Base-by-base conservation (phyloP, 2,113 vertebrate genomes). In the Tragelaphus imberbis region DNA sequence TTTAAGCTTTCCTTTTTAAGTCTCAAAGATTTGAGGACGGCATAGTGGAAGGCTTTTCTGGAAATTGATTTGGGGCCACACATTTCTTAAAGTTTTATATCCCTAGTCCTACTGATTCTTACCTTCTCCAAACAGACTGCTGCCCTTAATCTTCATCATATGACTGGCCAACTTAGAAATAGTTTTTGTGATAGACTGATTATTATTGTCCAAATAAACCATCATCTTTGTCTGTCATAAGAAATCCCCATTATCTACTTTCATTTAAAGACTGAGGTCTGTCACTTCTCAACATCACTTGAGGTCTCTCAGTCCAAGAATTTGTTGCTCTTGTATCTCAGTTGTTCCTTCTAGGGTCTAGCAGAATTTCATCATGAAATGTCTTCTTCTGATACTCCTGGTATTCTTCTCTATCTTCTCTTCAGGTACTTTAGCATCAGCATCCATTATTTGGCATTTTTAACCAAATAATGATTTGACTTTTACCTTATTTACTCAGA, bases 401-500 rank as follows among this genome's bases (percentile, higher is more conserved):
- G 30, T 19, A 49, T 30, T 92, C 85, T 91, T 53, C 30, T 27
- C n/a, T 27, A 21, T 13, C 91, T 97, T 28, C 49, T 21, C 63
- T 55, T 56, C 49, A 80, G 40, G 33, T 30, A 16, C 27, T 93
- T 75, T 61, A 33, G 58, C 53, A 80, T 81, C 53, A 87, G 47
- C 53, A 44, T 81, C 47, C 47, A 61, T 58, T 84, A 53, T 97
- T 95, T 81, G 90, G 23, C 53, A 77, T 95, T 91, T 94, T 98
- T 97, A 97, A 79, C 40, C 89, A 87, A 89, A 89, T 23, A 84
- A 8, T 77, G 56, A 17, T 65, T 96, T 87, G 65, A 92, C 58
- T 56, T 93, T 95, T 95, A 84, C 3, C 28, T 93, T 84, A 68
- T 65, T 96, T 96, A 40, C 71, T 27, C 68, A 82, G 44, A 25